Percentiles rank a stretch among this genome's conserved stretches.
Conservation (phyloP, 2,113 vertebrate genomes). For the Dendropsophus ebraccatus region DNA sequence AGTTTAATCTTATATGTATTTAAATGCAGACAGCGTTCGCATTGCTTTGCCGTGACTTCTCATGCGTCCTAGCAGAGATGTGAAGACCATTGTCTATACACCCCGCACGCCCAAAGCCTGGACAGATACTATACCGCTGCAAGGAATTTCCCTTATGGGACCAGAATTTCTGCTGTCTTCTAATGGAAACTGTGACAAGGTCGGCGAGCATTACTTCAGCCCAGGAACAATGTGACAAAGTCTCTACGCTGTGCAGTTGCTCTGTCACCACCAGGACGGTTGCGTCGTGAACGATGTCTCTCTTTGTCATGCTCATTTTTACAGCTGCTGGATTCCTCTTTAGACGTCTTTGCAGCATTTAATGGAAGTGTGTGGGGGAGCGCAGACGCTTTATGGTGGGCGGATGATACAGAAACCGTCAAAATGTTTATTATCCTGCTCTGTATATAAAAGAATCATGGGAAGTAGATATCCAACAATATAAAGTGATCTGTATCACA, state of each 20-base stretch:
- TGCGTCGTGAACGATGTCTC: not conserved
- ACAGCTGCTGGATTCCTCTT: constrained; percentile 7
- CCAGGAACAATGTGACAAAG: constrained; percentile 12
- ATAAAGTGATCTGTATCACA: not conserved
- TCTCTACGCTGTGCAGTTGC: not conserved
- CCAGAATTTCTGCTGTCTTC: not conserved
- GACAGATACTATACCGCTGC: not conserved
- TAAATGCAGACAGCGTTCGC: not conserved
- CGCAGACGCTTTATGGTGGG: not conserved
- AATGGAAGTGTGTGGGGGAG: not conserved
- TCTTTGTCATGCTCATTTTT: not conserved
- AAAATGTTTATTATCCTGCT: not conserved
- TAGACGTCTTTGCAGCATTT: not conserved
- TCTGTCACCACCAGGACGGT: not conserved
- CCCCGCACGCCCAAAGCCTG: not conserved
- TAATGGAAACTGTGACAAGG: constrained; percentile 18
- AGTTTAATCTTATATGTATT: not conserved
- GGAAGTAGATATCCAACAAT: not conserved
- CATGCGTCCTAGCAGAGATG: not conserved
- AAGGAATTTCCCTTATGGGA: constrained; percentile 11
- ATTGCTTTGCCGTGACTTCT: not conserved
- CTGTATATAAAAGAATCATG: too few relatives aligned
- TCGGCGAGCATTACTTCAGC: not conserved
- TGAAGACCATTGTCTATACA: not conserved
- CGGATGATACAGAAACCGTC: not conserved